These are phyloP conservation scores for Drosophila grimshawi DNA, from an alignment of 1,140 invertebrate species.

Conservation along the genomic window DNA sequence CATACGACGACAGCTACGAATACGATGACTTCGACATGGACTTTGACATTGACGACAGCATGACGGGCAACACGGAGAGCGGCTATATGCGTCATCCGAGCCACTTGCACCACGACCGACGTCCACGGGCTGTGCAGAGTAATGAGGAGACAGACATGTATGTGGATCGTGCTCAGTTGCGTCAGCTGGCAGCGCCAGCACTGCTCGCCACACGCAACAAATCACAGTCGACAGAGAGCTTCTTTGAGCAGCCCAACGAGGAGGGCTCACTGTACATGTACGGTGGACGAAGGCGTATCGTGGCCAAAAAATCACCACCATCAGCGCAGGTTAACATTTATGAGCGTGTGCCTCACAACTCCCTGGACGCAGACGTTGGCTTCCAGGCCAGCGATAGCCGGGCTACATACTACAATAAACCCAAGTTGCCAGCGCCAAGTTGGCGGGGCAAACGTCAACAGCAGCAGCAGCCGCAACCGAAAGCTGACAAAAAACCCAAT, in stretches of 20 bases:
- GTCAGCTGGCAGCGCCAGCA: conserved; percentile 60
- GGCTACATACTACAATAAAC: conserved; percentile 37
- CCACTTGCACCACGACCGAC: conserved; percentile 25
- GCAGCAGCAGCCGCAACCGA: conserved; percentile 62
- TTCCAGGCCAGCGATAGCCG: conserved; percentile 29
- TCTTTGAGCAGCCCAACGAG: conserved; percentile 80
- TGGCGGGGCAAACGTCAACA: conserved; percentile 73
- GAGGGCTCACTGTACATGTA: conserved; percentile 82
- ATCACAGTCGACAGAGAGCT: conserved; percentile 79
- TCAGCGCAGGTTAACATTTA: conserved; percentile 68
- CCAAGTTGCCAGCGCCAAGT: conserved; percentile 66
- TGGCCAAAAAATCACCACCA: conserved; percentile 65
- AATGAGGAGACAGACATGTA: conserved; percentile 58
- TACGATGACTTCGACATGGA: conserved; percentile 74
- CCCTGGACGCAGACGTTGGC: conserved; percentile 55
- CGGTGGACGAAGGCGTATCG: conserved; percentile 74
- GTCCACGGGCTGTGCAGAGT: conserved; percentile 17
- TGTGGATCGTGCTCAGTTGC: conserved; percentile 64
- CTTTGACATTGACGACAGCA: conserved; percentile 66
- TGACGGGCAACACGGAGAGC: conserved; percentile 6
- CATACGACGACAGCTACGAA: conserved; percentile 64
- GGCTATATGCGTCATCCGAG: conserved; percentile 35
- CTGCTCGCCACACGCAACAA: conserved; percentile 63
- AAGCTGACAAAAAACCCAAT: conserved; percentile 77
- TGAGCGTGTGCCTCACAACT: conserved; percentile 66